Conservation (phyloP, 2,888 invertebrate genomes). For the Eulithis prunata region DNA sequence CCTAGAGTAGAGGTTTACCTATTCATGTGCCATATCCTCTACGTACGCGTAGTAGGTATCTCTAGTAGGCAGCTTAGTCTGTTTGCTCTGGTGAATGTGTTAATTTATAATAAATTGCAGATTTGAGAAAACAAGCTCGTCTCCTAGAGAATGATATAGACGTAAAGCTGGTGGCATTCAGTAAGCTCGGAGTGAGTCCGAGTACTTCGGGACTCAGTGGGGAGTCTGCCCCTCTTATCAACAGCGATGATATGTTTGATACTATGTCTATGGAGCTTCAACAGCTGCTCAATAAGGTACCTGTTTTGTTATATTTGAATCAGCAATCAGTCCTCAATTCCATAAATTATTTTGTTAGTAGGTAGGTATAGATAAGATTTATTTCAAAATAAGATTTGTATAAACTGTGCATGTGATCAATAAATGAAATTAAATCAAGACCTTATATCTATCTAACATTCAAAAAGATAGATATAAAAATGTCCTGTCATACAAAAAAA, state of each 20-base stretch:
- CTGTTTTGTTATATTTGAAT: not conserved
- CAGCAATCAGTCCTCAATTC: not conserved
- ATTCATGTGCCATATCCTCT: not conserved
- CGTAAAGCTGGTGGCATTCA: conserved; percentile 96
- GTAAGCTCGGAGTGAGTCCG: conserved; percentile 93
- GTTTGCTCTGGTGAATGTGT: too few species aligned
- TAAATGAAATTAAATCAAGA: too few species aligned
- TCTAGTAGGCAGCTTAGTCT: too few species aligned
- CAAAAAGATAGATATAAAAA: too few species aligned
- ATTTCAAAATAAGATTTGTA: too few species aligned
- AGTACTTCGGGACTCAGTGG: conserved; percentile 80
- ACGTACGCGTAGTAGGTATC: not conserved
- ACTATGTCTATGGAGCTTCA: conserved; percentile 97
- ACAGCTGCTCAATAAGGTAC: conserved; percentile 91
- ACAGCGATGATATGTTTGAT: conserved; percentile 95
- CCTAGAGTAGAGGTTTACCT: too few species aligned
- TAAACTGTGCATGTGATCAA: too few species aligned
- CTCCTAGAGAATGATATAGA: conserved; percentile 98
- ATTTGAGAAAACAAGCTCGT: conserved; percentile 95
- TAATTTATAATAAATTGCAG: conserved; percentile 72
- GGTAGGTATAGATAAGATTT: too few species aligned
- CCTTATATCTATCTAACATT: too few species aligned
- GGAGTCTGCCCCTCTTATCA: conserved; percentile 93
- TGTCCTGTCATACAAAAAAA: too few species aligned
- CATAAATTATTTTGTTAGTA: too few species aligned